phyloP scores from a whole-genome alignment of 2,888 invertebrate genomes.

The Cryptus viduatorius region DNA sequence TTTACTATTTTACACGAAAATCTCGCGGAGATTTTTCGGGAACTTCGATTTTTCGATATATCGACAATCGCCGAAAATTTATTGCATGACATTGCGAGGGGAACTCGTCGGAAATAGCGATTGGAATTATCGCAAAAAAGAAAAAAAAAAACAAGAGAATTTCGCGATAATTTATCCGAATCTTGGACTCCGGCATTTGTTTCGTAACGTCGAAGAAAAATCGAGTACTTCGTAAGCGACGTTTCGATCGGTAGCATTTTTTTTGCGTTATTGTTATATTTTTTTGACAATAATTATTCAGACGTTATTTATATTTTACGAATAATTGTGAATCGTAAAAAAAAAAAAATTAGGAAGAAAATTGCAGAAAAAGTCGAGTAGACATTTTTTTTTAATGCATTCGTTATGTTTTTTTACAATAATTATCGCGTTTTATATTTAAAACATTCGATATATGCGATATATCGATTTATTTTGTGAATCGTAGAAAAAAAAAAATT shows the following conservation, averaged over 20 bases:
- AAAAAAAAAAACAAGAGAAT: conserved; percentile 22
- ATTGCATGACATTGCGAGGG: conserved; percentile 41
- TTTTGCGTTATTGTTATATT: neutral
- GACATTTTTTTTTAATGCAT: neutral
- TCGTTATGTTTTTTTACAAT: neutral
- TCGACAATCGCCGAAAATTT: neutral
- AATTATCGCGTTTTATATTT: neutral
- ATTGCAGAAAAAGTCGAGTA: too few relatives aligned
- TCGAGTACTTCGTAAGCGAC: neutral
- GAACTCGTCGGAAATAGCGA: neutral
- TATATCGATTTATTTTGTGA: too few relatives aligned
- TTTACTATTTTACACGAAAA: too few relatives aligned
- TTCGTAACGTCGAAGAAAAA: neutral
- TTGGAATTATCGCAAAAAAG: conserved; percentile 30
- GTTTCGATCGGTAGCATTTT: neutral
- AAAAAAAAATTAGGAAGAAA: neutral
- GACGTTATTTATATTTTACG: neutral
- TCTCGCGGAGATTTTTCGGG: neutral
- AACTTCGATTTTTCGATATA: neutral
- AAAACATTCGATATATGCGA: too few relatives aligned
- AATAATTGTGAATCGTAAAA: neutral
- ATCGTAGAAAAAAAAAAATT: too few relatives aligned
- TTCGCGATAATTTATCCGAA: conserved; percentile 21
- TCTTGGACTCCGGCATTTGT: neutral
- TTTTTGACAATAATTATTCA: neutral